A percentile compares a stretch with the other conserved stretches of the same genome.
phyloP scores from a whole-genome alignment of 2,113 vertebrate species.

The Erinaceus europaeus region DNA sequence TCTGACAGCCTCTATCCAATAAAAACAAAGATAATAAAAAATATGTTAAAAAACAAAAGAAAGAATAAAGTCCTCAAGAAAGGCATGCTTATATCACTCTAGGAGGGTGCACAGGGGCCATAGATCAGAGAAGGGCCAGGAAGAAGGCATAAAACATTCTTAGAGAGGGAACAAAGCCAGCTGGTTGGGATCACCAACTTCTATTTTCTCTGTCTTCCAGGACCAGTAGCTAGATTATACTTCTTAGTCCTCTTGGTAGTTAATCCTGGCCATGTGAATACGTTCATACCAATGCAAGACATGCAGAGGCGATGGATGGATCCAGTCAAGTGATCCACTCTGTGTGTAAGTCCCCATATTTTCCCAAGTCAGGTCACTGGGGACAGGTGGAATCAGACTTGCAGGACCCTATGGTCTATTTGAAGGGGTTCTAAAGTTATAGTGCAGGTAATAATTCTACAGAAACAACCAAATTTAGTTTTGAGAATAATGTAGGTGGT shows the following conservation, averaged over 20 bases:
- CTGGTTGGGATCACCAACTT: background rate
- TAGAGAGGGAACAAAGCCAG: background rate
- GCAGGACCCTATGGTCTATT: background rate
- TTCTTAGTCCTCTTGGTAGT: background rate
- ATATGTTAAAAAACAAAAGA: too few relatives aligned
- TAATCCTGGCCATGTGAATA: background rate
- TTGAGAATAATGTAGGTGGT: background rate
- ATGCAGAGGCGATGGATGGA: background rate
- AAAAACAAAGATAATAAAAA: too few relatives aligned
- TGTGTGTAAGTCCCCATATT: background rate
- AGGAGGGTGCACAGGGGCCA: background rate
- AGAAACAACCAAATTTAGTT: background rate
- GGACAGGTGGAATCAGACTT: background rate
- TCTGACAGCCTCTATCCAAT: too few relatives aligned
- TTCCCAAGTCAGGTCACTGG: background rate
- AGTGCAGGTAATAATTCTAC: too few relatives aligned
- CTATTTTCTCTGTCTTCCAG: background rate
- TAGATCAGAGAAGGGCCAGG: background rate
- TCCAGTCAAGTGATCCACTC: background rate
- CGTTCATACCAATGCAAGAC: background rate
- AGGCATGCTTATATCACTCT: background rate
- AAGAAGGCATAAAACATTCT: background rate
- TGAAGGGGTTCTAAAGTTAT: background rate
- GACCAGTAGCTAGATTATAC: background rate
- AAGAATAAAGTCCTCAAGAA: background rate